Base-by-base conservation (phyloP, 1,140 invertebrate species). In the Dinoponera quadriceps region DNA sequence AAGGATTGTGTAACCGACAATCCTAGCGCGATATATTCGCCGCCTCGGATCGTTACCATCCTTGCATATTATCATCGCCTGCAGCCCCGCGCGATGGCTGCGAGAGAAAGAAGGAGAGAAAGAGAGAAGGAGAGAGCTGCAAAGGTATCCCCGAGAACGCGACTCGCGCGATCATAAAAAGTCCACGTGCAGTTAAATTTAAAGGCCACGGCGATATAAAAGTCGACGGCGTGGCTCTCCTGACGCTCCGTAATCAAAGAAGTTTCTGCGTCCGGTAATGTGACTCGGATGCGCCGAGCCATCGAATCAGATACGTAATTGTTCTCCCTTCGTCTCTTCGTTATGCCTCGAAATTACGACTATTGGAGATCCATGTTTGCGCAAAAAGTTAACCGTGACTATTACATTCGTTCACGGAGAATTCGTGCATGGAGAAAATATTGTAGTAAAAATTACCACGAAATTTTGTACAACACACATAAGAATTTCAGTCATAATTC, bases 1-100 rank as follows among this genome's bases (percentile, higher is more conserved):
- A 57, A 71, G 73, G 44, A 88, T 87, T 88, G 82, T 88, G 82
- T 33, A 88, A 86, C 81, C 60, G 25, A 68, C 63, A 59, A 86
- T 38, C 80, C 57, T 16, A 14, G 27, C 11, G 57, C 18, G 54
- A 59, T 51, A 59, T 86, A 78, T 83, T 66, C 71, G 29, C 25
- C 54, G 51, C 44, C 25, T 86, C 82, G 84, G 80, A 81, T 83
- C 84, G 72, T 83, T 87, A 87, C 80, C 84, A 78, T 86, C 66
- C 78, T 73, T 83, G 81, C 80, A 65, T 87, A 65, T 77, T 77
- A 77, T 29, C 9, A 25, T 66, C 44, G 16, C 72, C 57, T 63
- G 33, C 25, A 29, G 44, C 9, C 20, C 33, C n/a, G 54, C 25
- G 22, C 27, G 38, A 44, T 20, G 48, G 14, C 49, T 49, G 14